These are phyloP conservation scores for Ophraella communa DNA, from an alignment of 2,888 invertebrate genomes.

Conservation along the genomic window DNA sequence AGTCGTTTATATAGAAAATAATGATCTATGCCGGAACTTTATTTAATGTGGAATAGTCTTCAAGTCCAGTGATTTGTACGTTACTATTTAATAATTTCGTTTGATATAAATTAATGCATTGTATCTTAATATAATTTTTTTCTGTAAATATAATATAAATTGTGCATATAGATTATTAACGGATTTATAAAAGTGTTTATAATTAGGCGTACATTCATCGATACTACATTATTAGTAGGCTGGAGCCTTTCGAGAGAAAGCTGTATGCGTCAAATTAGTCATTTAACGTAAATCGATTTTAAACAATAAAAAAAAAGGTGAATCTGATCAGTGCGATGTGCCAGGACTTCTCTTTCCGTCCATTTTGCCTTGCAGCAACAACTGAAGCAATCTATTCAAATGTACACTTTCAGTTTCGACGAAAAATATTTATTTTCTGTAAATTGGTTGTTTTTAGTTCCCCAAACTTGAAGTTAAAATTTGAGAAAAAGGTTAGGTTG, in stretches of 20 bases:
- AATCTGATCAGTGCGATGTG: not conserved
- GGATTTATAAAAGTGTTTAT: slow-evolving; percentile 59
- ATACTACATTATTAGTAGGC: slow-evolving; percentile 34
- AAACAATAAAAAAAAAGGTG: not conserved
- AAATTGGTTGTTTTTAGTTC: no score
- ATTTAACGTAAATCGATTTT: not conserved
- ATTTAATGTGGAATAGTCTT: slow-evolving; percentile 56
- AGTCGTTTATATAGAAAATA: slow-evolving; percentile 50
- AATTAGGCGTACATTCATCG: slow-evolving; percentile 56
- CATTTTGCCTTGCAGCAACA: not conserved
- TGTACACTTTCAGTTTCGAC: not conserved
- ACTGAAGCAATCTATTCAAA: not conserved
- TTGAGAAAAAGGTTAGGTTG: no score
- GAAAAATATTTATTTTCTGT: no score
- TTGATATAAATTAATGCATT: slow-evolving; percentile 51
- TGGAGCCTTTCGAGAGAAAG: not conserved
- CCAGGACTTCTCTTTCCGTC: not conserved
- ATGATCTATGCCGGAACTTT: slow-evolving; percentile 57
- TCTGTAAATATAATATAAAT: slow-evolving; percentile 60
- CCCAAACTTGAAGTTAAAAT: no score
- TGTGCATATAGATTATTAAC: slow-evolving; percentile 61
- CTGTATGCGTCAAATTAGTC: not conserved
- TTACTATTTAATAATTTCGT: slow-evolving; percentile 54
- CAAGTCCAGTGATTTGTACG: slow-evolving; percentile 59
- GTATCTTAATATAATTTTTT: slow-evolving; percentile 59